Base-by-base conservation (phyloP, 2,113 vertebrate species). In the Dromaius novaehollandiae region DNA sequence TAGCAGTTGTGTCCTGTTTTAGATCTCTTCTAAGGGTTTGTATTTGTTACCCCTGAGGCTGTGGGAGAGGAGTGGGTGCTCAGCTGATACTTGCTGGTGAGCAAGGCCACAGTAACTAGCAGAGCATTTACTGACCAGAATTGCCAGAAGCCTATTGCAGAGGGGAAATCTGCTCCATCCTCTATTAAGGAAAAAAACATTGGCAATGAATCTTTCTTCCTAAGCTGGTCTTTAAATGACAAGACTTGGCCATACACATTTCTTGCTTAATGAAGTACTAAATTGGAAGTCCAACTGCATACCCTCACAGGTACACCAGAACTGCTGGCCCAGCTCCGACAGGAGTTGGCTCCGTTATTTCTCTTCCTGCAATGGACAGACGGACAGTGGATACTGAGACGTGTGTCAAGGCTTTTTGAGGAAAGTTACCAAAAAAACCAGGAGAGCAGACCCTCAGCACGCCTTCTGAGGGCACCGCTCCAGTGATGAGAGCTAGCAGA, bases 161-260 rank as follows among this genome's bases (percentile, higher is more conserved):
- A 96, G 42, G 85, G 50, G 80, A 92, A 89, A 91, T 94, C 58
- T 86, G 18, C 80, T 93, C 38, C 40, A 73, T 32, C 46, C 66
- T 73, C 79, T 42, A 15, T 75, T 80, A 25, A 55, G 25, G 22
- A 3, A 28, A 51, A 77, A 91, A 73, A 74, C 69, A 25, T n/a
- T 42, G 70, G 73, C 81, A 75, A 34, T 88, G 82, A 86, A 73
- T 91, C 78, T 95, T 77, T 96, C 88, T 68, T 94, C 60, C 38
- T 81, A 81, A 66, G n/a, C 71, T 74, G 38, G 8, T 86, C 53
- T 95, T 84, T 79, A 81, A 85, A 93, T 96, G 87, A 82, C 48
- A 92, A 88, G 79, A 74, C 53, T 85, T 87, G 68, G 46, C 77
- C 86, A 75, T 81, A 85, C 92, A 44, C 14, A 14, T 64, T 94